Evolutionary conservation across 2,888 invertebrate species (phyloP), one percentile per base, ranked within the genome.

Genomic region (Spilarctia lutea): DNA sequence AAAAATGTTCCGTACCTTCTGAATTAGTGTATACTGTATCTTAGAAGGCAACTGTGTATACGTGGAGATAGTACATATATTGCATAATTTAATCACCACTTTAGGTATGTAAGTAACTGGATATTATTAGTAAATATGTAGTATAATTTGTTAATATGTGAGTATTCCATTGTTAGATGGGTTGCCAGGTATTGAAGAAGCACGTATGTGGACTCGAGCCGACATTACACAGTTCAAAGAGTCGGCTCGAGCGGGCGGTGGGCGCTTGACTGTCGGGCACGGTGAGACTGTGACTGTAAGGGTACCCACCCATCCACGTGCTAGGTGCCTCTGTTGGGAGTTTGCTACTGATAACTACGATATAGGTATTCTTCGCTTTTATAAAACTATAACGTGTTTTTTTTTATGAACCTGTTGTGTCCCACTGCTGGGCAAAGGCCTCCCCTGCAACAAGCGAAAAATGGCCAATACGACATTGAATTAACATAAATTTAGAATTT

Each of bases 281-380:
- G 99, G 99, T 4, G 99, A 99, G 94, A 99, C 99, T 0, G 98
- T 99, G 68, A 99, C 99, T 69, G 98, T 99, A 6, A 96, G 99
- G 63, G 99, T 99, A 73, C 99, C 99, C 16, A 99, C 99, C 0
- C 99, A 99, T 90, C 97, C 98, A 81, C 98, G 98, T 86, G 99
- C 99, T 0, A 97, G 98, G 3, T 98, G 98, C 87, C 96, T 99
- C 63, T 99, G 99, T 94, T 99, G 99, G 99, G 99, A 99, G 96
- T 99, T 99, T 92, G 99, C 99, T 24, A 99, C 99, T 0, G 99
- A 99, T 92, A 97, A 97, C 90, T 99, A 99, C 90, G 99, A 99
- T 91, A 98, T 99, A 87, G 99, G 97, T 92, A 87, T 24, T 13
- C 0, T 35, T 35, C 6, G n/a, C 2, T 56, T 33, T 52, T 24